Evolutionary conservation across 2,888 invertebrate genomes (phyloP).

Genomic region (Penaeus monodon): DNA sequence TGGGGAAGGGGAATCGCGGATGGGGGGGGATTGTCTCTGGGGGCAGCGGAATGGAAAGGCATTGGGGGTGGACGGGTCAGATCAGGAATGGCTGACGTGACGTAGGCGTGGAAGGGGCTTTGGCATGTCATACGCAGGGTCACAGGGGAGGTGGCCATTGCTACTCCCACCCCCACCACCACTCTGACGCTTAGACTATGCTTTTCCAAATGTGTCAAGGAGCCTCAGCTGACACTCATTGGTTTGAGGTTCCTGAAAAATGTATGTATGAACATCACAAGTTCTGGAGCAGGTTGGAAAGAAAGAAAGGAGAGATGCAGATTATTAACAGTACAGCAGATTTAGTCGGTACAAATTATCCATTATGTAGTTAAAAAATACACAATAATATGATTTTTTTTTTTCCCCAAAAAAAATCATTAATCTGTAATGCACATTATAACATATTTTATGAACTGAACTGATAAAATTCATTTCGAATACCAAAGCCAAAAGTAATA

Average conservation of each 20-base stretch:
- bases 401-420: too few relatives aligned
- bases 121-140: conserved; percentile 18
- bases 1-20: conserved; percentile 38
- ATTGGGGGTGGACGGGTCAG: conserved; percentile 53
- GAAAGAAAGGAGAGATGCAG: too few relatives aligned
- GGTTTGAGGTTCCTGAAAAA: conserved; percentile 63
- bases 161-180: conserved; percentile 27
- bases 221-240: conserved; percentile 64
- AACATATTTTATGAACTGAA: too few relatives aligned
- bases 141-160: conserved; percentile 30
- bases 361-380: neutral
- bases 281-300: too few relatives aligned
- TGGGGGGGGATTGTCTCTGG: conserved; percentile 34
- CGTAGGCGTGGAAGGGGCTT: conserved; percentile 14
- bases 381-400: neutral
- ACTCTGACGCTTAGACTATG: conserved; percentile 32
- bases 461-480: too few relatives aligned
- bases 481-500: too few relatives aligned
- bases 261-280: neutral
- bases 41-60: conserved; percentile 50
- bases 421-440: too few relatives aligned
- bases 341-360: too few relatives aligned
- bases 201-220: conserved; percentile 63
- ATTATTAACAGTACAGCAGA: too few relatives aligned
- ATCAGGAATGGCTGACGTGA: conserved; percentile 44